Evolutionary conservation across 2,113 vertebrate genomes (phyloP), one percentile per base, ranked within the genome.

Genomic region (Pelusios castaneus): DNA sequence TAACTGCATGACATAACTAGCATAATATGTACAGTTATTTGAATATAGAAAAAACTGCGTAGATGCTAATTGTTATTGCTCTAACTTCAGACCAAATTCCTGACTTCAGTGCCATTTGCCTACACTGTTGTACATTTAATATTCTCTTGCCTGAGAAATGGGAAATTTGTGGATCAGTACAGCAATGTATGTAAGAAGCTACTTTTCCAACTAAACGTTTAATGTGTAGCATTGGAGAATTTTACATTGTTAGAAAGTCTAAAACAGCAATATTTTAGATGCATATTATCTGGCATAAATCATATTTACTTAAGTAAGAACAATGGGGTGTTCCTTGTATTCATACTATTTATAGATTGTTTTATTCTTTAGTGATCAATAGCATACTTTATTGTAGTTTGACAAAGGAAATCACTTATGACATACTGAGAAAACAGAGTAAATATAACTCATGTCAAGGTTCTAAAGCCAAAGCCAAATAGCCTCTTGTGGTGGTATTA

Each of bases 391-490:
- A 93, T 89, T 96, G 95, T 89, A 76, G 87, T 90, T 84, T 89
- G 84, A 95, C 91, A 91, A 93, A 93, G 89, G 90, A 92, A 95
- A 91, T 91, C 75, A n/a, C 88, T 95, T 93, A 52, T 49, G 84
- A 91, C 95, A 95, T 0, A 1, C 95, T 87, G 95, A 96, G 79
- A 90, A 94, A 96, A 96, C 93, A 97, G 92, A 89, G 77, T 93
- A 89, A 93, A 79, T 91, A 80, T 94, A 85, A 76, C 88, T 83
- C 91, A 81, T 95, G 90, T 86, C 87, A 51, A 52, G 83, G 34
- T 82, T 95, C 91, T 93, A 95, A 70, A 94, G 38, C 19, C 25
- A 5, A 3, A 1, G 41, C 12, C 17, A 67, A n/a, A 67, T 19
- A 73, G 80, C 73, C 83, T 43, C 5, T 80, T n/a, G 51, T 70